phyloP scores from a whole-genome alignment of 2,888 invertebrate genomes.

The Neoaliturus tenellus region DNA sequence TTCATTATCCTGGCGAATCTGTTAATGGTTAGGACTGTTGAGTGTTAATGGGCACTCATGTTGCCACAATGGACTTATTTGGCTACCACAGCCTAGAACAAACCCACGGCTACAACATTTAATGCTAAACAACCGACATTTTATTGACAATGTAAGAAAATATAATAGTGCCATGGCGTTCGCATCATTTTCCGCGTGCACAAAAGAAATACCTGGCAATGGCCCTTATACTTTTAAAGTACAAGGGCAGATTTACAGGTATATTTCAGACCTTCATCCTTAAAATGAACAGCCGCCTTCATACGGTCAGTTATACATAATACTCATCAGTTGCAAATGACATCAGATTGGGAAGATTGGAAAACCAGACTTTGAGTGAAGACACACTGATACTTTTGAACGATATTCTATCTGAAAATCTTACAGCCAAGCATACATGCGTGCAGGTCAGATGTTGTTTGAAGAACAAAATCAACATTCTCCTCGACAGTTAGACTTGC shows the following conservation, averaged over 20 bases:
- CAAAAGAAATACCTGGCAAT: constrained; percentile 28
- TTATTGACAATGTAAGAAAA: not conserved
- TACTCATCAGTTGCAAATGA: not conserved
- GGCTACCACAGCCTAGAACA: not conserved
- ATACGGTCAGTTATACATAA: constrained; percentile 23
- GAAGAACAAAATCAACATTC: not conserved
- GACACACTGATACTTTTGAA: not conserved
- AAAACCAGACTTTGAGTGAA: not conserved
- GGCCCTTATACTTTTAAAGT: constrained; percentile 20
- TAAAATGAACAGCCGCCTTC: not conserved
- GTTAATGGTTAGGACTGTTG: not conserved
- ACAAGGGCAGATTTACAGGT: constrained; percentile 17
- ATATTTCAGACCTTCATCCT: not conserved
- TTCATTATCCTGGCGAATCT: constrained; percentile 1
- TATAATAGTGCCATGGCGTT: constrained; percentile 21
- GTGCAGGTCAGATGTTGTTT: not conserved
- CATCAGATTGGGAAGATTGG: not conserved
- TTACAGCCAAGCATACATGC: not conserved
- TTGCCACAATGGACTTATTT: not conserved
- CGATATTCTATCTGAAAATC: constrained; percentile 15
- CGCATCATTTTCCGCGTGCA: constrained; percentile 21
- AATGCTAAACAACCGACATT: not conserved
- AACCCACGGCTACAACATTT: not conserved
- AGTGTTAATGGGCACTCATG: no score
- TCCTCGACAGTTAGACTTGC: not conserved